These are phyloP conservation scores for Gavia stellata DNA, from an alignment of 2,113 vertebrate genomes.

Conservation along the genomic window DNA sequence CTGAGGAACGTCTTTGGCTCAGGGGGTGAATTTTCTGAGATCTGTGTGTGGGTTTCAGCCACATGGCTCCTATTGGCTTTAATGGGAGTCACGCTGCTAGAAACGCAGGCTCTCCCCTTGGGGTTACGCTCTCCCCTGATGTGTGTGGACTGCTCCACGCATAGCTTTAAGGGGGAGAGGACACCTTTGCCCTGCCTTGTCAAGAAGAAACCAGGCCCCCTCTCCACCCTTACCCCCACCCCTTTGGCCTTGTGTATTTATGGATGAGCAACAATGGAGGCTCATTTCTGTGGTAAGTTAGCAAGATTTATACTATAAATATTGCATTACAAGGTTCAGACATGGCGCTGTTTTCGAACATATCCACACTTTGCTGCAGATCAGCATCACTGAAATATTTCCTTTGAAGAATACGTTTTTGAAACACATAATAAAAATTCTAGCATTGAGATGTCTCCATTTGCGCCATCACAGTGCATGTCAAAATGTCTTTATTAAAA, in stretches of 20 bases:
- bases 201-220: not conserved
- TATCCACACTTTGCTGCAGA: slow-evolving; percentile 18
- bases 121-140: not conserved
- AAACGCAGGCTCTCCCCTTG: not conserved
- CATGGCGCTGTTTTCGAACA: not conserved
- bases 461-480: not conserved
- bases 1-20: not conserved
- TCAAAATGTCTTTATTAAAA: slow-evolving; percentile 41
- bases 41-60: slow-evolving; percentile 46
- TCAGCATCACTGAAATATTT: slow-evolving; percentile 16
- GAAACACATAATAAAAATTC: slow-evolving; percentile 41
- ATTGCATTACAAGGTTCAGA: slow-evolving; percentile 24
- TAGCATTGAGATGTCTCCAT: not conserved
- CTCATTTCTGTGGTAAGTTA: slow-evolving; percentile 49
- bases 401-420: slow-evolving; percentile 17
- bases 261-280: slow-evolving; percentile 19
- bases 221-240: not conserved
- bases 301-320: slow-evolving; percentile 45
- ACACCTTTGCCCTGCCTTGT: slow-evolving; percentile 7
- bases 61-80: slow-evolving; percentile 42
- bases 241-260: slow-evolving; percentile 30
- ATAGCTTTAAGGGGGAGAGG: not conserved
- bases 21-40: slow-evolving; percentile 25
- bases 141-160: not conserved
- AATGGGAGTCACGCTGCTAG: not conserved